Base-by-base conservation (phyloP, 1,140 invertebrate genomes). In the Pogonognathellus flavescens region DNA sequence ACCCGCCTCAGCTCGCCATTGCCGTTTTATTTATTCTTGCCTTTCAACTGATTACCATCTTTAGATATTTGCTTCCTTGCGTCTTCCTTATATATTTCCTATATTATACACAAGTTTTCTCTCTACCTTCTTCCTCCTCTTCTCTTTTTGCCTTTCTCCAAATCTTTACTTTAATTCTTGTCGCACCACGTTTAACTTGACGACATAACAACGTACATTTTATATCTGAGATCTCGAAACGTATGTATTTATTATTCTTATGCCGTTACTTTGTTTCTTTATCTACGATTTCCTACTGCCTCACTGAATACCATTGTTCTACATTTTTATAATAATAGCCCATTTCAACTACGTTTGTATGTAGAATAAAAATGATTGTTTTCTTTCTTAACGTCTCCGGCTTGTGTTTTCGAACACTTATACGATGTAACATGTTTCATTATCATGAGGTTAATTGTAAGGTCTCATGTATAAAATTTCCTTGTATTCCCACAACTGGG, bases 41-140 rank as follows among this genome's bases (percentile, higher is more conserved):
- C 70, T 76, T 76, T 76, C 70, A 49, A 50, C 70, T 76, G 70
- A 76, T 76, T 76, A 76, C 70, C 70, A 76, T 76, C 70, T 76
- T 31, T 76, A 18, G 70, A 76, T 76, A 76, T 76, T 76, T 76
- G 70, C 70, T 76, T 76, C 70, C 70, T 18, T 76, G 70, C 70
- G 16, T 16, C 62, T 66, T 25, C 25, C 62, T 66, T 66, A 31
- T 66, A 66, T 20, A 14, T 50, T 76, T 76, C 70, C 31, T 76
- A 16, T 31, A 50, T 76, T 49, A 49, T 72, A 76, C 70, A 31
- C 41, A 66, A 41, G 31, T 41, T 41, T 6, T 41, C 31, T 57
- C 53, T 57, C 53, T n/a, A 14, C 53, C 11, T 57, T 14, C 11
- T 57, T 57, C 11, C 53, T 2, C 11, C 11, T 57, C 11, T 57